Conservation (phyloP, 1,140 invertebrate species). For the Cyphomyrmex costatus region DNA sequence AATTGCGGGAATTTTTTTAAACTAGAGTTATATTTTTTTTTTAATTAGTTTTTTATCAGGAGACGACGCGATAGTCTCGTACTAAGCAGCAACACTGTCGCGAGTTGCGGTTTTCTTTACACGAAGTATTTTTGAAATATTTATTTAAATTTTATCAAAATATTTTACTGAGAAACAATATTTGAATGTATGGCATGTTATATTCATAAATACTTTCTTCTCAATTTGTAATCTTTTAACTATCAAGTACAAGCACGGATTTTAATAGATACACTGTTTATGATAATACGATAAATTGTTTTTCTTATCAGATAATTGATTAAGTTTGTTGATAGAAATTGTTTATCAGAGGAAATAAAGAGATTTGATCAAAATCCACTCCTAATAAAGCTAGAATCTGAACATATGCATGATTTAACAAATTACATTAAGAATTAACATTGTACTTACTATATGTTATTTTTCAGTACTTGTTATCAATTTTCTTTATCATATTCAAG, state of each 20-base stretch:
- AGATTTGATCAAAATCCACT: not conserved
- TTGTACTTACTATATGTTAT: not conserved
- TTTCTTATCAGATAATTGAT: no score
- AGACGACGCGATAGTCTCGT: no score
- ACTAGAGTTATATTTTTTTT: conserved; percentile 16
- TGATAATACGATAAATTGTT: no score
- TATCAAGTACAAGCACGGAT: not conserved
- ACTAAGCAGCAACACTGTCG: no score
- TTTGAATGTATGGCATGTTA: not conserved
- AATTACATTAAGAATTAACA: not conserved
- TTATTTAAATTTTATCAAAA: not conserved
- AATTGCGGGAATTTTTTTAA: not conserved
- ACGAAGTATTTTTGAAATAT: not conserved
- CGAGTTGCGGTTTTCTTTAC: no score
- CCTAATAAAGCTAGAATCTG: not conserved
- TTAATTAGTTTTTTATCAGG: not conserved
- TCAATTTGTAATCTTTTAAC: not conserved
- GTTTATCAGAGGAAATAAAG: not conserved
- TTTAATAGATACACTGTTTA: not conserved
- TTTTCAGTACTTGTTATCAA: not conserved
- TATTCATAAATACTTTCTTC: not conserved
- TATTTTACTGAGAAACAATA: not conserved
- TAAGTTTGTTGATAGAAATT: not conserved
- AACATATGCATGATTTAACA: not conserved
- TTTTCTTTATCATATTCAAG: not conserved